phyloP scores from a whole-genome alignment of 1,140 invertebrate genomes.

The Meloidogyne hapla region DNA sequence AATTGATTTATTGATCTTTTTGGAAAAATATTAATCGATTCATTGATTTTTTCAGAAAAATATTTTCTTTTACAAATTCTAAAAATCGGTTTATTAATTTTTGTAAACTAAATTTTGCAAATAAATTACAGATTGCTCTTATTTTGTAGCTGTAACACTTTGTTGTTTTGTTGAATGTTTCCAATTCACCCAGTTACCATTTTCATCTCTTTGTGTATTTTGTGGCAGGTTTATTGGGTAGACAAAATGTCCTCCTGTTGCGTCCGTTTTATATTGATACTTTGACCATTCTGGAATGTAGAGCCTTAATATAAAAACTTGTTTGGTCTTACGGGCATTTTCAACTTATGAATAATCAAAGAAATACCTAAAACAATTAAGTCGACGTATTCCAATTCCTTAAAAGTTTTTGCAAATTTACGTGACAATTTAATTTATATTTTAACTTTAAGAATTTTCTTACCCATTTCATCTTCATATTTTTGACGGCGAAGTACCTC shows the following conservation, averaged over 20 bases:
- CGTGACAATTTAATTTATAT: too few relatives aligned
- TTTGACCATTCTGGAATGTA: constrained; percentile 49
- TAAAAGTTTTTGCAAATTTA: too few relatives aligned
- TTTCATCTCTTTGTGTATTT: constrained; percentile 44
- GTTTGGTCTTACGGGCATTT: not conserved
- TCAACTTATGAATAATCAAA: not conserved
- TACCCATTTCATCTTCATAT: constrained; percentile 56
- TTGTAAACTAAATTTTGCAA: too few relatives aligned
- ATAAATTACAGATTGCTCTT: too few relatives aligned
- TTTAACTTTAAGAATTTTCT: too few relatives aligned
- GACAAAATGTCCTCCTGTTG: constrained; percentile 44
- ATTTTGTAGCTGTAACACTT: not conserved
- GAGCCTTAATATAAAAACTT: constrained; percentile 4
- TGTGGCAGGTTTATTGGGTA: constrained; percentile 36
- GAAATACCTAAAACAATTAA: constrained; percentile 45
- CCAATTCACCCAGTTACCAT: constrained; percentile 46
- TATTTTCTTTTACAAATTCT: too few relatives aligned
- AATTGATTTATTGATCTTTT: too few relatives aligned
- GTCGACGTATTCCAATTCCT: constrained; percentile 40
- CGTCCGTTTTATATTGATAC: constrained; percentile 40
- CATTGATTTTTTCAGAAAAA: too few relatives aligned
- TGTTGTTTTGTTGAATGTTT: not conserved
- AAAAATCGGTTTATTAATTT: too few relatives aligned
- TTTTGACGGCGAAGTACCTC: constrained; percentile 56
- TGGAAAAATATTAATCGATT: too few relatives aligned